Evolutionary conservation across 2,113 vertebrate species (phyloP), one percentile per base, ranked within the genome.

Genomic region (Nettapus auritus): DNA sequence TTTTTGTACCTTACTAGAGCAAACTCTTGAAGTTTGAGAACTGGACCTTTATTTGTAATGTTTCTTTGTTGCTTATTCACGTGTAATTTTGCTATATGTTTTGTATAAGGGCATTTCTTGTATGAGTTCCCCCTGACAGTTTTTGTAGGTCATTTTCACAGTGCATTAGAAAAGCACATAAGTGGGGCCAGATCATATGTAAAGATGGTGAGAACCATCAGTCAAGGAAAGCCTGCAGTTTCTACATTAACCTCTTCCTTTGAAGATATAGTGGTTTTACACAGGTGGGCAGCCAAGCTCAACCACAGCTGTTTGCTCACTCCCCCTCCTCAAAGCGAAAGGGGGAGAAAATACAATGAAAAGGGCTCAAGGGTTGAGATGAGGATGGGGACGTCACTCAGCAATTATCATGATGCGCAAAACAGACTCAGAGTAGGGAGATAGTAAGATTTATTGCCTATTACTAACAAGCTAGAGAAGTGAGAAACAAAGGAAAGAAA

Each of bases 1-100:
- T 42, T 88, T 89, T 76, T 57, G 23, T 71, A 62, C 29, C 38
- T 74, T 23, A 13, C 11, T 82, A 38, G 9, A 83, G 25, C 1
- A 80, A 89, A n/a, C 15, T 18, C 16, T 31, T 34, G 23, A 74
- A 22, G 2, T 60, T 38, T 67, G 33, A 77, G n/a, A 88, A 56
- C 2, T 0, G 4, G 25, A 3, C 1, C 4, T 77, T n/a, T 70
- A 6, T 66, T 74, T 75, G 6, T 15, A 31, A 15, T 20, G 2
- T 59, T 56, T 59, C 29, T 46, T 75, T 82, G 7, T 19, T 73
- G 3, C 34, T 62, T 63, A 57, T 21, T 2, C 2, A 3, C 50
- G 12, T 11, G 3, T 82, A n/a, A 40, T 86, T 88, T 79, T 85
- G 2, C 12, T 71, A 13, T 11, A 8, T 18, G 4, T 3, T 84